Evolutionary conservation across 2,113 vertebrate genomes (phyloP), one percentile per base, ranked within the genome.

Genomic region (Tachycineta bicolor): DNA sequence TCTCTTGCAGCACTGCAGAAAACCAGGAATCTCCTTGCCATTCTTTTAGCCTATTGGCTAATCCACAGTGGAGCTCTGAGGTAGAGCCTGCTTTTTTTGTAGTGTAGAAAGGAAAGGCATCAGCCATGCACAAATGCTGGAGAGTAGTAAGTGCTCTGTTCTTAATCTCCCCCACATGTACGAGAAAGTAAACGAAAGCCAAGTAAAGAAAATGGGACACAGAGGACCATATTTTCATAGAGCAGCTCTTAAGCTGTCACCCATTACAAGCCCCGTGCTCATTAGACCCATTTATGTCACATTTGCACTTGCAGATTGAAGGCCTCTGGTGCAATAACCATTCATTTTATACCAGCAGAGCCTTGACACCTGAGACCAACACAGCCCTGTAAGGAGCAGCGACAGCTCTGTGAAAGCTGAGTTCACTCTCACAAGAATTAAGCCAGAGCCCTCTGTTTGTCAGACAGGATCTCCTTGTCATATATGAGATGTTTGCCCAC

Each of bases 271-370:
- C 31, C 87, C 55, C n/a, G 5, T 52, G 65, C 88, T 90, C 56
- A 90, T 93, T 90, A 93, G 60, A 69, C 28, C 52, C 64, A 78
- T 86, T 96, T 92, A 81, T 85, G 79, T 83, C 94, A 88, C 75
- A 92, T 96, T 95, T 94, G 76, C 83, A 84, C 92, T 94, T 93
- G 82, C 53, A 90, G 83, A 93, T 60, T 81, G 92, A 90, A 77
- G 79, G 85, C 28, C 71, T 78, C 85, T 83, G 25, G 31, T 93
- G 70, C 71, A 94, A 74, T 85, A 91, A 85, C 65, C 31, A 31
- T 70, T 85, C 55, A 34, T 95, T 94, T 90, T 41, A 77, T 39
- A 80, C 47, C 47, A 50, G 60, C 19, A 83, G 43, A 89, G 26
- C 68, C 55, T 3, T 78, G 83, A 78, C 89, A 92, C 60, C 59